A percentile compares a stretch with the other conserved stretches of the same genome.
Evolutionary conservation across 2,888 invertebrate genomes (phyloP).

Genomic region (Calameuta pallipes): DNA sequence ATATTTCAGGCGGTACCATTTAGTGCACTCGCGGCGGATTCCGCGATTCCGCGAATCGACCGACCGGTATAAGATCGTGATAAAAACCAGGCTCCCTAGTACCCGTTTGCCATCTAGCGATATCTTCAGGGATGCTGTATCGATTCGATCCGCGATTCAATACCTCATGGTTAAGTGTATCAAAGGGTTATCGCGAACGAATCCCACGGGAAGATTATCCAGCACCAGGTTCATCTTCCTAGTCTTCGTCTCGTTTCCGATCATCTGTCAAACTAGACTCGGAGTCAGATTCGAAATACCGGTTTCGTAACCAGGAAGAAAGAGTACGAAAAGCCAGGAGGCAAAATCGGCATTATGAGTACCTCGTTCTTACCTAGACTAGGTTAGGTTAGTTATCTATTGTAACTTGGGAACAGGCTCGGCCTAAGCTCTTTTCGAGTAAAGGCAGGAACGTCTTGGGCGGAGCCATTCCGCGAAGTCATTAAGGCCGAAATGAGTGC

Average conservation of each 20-base stretch:
- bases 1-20: constrained; percentile 61
- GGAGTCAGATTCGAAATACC: background rate
- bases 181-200: background rate
- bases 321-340: background rate
- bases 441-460: constrained; percentile 21
- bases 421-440: background rate
- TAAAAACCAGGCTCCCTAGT: constrained; percentile 43
- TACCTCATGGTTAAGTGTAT: background rate
- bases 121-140: constrained; percentile 1
- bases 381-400: too few relatives aligned
- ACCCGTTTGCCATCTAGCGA: background rate
- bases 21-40: constrained; percentile 37
- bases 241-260: constrained; percentile 5
- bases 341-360: background rate
- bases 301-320: background rate
- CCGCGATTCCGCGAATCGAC: constrained; percentile 48
- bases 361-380: background rate
- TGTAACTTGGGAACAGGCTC: background rate
- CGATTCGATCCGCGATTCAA: background rate
- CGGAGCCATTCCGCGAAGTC: constrained; percentile 41
- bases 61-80: constrained; percentile 37
- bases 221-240: constrained; percentile 19
- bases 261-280: background rate
- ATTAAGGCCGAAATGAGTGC: constrained; percentile 35
- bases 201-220: background rate